Evolutionary conservation across 2,797 vertebrate species (phyloP).

Genomic region (Poecilia picta): DNA sequence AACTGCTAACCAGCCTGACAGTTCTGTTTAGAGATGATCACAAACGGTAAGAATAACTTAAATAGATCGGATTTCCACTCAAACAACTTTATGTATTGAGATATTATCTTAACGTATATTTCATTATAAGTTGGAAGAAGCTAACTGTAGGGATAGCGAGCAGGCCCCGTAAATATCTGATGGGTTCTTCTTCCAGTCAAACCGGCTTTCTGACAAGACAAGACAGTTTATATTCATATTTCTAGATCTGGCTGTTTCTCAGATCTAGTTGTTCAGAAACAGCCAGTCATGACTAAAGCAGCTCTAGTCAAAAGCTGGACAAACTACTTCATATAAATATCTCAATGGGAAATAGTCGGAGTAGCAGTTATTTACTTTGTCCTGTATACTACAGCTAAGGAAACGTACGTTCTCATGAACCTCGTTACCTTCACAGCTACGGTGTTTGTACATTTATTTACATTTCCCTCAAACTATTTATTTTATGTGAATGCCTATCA

Average conservation of each 20-base stretch:
- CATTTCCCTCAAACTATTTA: background rate
- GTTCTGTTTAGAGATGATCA: background rate
- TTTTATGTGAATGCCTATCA: background rate
- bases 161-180: constrained; percentile 52
- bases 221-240: background rate
- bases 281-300: background rate
- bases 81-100: background rate
- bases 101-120: background rate
- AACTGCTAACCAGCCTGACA: constrained; percentile 21
- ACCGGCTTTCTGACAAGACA: constrained; percentile 23
- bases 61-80: background rate
- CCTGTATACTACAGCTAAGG: background rate
- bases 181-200: constrained; percentile 23
- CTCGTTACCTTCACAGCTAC: background rate
- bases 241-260: too few relatives aligned
- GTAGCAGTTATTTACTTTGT: background rate
- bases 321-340: background rate
- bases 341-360: background rate
- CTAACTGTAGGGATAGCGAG: constrained; percentile 39
- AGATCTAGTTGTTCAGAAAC: constrained; percentile 9
- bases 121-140: constrained; percentile 33
- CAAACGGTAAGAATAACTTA: rapidly evolving
- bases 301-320: background rate
- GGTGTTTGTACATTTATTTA: background rate
- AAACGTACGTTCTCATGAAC: background rate